These are phyloP conservation scores for Diploptera punctata DNA, from an alignment of 2,888 invertebrate genomes.

Conservation along the genomic window DNA sequence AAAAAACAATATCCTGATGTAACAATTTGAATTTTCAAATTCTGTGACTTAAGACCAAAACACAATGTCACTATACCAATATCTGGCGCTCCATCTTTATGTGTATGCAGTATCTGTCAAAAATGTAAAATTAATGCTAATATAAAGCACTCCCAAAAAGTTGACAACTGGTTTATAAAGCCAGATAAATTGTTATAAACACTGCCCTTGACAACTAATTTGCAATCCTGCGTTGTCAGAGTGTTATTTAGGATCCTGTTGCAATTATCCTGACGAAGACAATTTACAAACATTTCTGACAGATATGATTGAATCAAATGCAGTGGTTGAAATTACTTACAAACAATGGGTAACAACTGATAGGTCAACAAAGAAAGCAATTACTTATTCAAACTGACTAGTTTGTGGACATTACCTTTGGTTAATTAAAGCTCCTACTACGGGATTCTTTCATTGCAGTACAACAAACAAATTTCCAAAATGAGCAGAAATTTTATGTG, in stretches of 20 bases:
- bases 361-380: background rate
- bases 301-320: background rate
- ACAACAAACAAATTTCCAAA: background rate
- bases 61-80: background rate
- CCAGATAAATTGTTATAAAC: background rate
- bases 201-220: background rate
- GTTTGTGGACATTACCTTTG: no score
- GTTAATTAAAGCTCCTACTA: background rate
- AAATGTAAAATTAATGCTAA: constrained; percentile 6
- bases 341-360: background rate
- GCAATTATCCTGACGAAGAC: background rate
- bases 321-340: background rate
- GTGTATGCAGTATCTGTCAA: background rate
- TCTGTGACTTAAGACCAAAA: background rate
- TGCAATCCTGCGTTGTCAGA: background rate
- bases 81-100: background rate
- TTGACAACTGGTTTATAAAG: background rate
- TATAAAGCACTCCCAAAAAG: no score
- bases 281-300: background rate
- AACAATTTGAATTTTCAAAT: background rate
- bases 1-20: background rate
- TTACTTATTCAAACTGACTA: background rate
- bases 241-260: background rate
- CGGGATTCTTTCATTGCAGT: background rate
- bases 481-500: background rate